Evolutionary conservation across 2,888 invertebrate genomes (phyloP).

Genomic region (Nemotelus nigrinus): DNA sequence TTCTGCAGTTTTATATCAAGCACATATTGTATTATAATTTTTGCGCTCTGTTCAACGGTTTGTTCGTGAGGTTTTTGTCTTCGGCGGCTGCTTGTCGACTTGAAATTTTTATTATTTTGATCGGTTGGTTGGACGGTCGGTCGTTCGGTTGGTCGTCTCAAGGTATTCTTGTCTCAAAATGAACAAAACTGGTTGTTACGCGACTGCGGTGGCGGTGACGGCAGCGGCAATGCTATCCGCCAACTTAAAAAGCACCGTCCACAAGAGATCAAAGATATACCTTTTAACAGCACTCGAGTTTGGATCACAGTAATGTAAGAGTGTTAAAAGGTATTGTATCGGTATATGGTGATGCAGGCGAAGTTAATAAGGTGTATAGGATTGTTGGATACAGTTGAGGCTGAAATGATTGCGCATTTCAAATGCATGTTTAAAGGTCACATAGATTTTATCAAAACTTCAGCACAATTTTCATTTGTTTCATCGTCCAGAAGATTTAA

Average conservation of each 20-base stretch:
- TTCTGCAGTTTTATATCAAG: conserved; percentile 26
- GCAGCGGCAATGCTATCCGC: conserved; percentile 37
- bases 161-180: conserved; percentile 55
- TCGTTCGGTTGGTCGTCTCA: conserved; percentile 54
- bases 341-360: conserved; percentile 1
- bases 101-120: conserved; percentile 23
- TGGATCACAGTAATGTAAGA: conserved; percentile 12
- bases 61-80: conserved; percentile 26
- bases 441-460: too few relatives aligned
- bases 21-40: conserved; percentile 20
- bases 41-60: background rate
- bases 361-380: conserved; percentile 16
- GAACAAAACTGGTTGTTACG: conserved; percentile 53
- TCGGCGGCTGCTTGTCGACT: background rate
- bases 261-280: conserved; percentile 50
- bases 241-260: conserved; percentile 48
- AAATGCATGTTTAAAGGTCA: too few relatives aligned
- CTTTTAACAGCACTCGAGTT: conserved; percentile 22
- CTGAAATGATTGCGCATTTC: background rate
- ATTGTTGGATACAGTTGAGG: background rate
- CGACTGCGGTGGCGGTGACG: conserved; percentile 46
- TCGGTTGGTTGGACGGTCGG: background rate
- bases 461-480: too few relatives aligned
- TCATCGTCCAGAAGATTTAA: too few relatives aligned
- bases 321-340: conserved; percentile 33